Base-by-base conservation (phyloP, 2,797 vertebrate species). In the Pogoniulus pusillus region DNA sequence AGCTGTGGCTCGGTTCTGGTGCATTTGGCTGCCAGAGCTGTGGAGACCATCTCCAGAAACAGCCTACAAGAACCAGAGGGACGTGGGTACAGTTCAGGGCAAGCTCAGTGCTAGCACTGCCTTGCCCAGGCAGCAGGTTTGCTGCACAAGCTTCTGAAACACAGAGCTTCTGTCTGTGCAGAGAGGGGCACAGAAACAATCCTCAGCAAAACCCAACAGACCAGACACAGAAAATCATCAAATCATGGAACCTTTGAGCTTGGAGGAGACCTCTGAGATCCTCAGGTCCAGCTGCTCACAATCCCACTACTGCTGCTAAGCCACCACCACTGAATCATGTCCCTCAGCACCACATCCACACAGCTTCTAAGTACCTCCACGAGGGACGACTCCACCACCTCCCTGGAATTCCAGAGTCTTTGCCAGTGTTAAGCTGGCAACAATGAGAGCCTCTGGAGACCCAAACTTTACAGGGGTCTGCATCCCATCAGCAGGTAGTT, bases 131-230 rank as follows among this genome's bases (percentile, higher is more conserved):
- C 17, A 34, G 17, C 17, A 32, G 2, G 4, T 59, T 78, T 77
- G 72, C 75, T 85, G 18, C 55, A 13, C 18, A 30, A 79, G 47
- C 34, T 85, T 89, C 65, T 62, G n/a, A n/a, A n/a, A n/a, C 55
- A 13, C 18, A 30, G 77, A 59, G 47, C 34, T 85, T 89, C 65
- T 62, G n/a, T 37, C 64, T 69, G 34, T 39, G 8, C 18, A 37
- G 32, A 85, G 66, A 5, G 35, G 55, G 20, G 59, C 72, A 82
- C 69, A 22, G 69, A 77, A 68, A 86, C 47, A 82, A 43, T 26
- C 51, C 84, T 60, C 65, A 22, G 82, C 87, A 94, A 92, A 94
- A 55, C 49, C 72, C 65, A 35, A 16, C 34, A 80, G 80, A 85
- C 75, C 82, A 93, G 93, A 82, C 32, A 16, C 69, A 89, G 92